Conservation (phyloP, 1,140 invertebrate species). For the Adelges cooleyi region DNA sequence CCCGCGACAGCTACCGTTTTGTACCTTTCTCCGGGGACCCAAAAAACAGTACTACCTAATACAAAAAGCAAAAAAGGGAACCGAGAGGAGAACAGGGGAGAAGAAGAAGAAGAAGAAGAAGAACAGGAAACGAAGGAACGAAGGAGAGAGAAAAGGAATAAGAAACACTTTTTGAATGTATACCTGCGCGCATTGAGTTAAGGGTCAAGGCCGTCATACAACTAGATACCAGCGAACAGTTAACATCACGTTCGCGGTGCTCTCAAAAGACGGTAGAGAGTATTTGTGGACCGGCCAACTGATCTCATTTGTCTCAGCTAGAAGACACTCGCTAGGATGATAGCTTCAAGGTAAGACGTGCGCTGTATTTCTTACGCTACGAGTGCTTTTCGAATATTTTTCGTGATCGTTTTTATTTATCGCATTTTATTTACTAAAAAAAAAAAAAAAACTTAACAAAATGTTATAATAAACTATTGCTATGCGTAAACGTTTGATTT, state of each 20-base stretch:
- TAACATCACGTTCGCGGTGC: constrained; percentile 15
- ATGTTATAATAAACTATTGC: no score
- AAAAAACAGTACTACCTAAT: not conserved
- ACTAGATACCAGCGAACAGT: constrained; percentile 18
- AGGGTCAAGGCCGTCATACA: constrained; percentile 21
- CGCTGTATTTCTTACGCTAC: not conserved
- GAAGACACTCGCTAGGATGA: constrained; percentile 2
- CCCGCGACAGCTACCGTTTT: constrained; percentile 18
- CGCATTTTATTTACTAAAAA: no score
- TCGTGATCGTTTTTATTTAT: no score
- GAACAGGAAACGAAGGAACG: not conserved
- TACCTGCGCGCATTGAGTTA: not conserved
- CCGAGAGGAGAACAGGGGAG: not conserved
- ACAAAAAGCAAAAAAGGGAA: not conserved
- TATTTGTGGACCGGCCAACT: constrained; percentile 22
- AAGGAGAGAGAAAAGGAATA: not conserved
- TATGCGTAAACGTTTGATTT: no score
- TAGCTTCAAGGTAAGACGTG: not conserved
- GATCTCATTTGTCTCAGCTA: constrained; percentile 19
- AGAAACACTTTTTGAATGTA: constrained; percentile 7
- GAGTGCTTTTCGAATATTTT: no score
- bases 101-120: not conserved
- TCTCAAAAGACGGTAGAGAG: constrained; percentile 14
- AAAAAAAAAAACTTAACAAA: no score
- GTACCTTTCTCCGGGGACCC: constrained; percentile 1